Evolutionary conservation across 2,888 invertebrate species (phyloP), one percentile per base, ranked within the genome.

Genomic region (Tolmerus cingulatus): DNA sequence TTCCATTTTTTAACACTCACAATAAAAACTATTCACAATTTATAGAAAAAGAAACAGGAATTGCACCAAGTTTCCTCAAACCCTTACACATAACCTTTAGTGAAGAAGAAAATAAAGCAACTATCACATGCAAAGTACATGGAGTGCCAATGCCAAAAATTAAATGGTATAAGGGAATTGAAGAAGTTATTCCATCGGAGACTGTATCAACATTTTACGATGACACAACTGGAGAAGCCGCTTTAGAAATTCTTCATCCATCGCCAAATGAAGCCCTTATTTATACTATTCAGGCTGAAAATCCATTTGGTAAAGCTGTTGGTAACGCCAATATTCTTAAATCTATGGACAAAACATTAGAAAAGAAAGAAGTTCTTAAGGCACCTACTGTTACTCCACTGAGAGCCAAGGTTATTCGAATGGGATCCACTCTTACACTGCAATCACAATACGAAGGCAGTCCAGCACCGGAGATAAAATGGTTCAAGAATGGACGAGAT

Each of bases 401-500:
- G 87, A 95, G 95, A 92, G 96, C 97, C 14, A 93, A 96, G 89
- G 94, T 96, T 82, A 95, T 96, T 86, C 94, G 95, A 90, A 95
- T 95, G 90, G 95, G 95, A 87, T 94, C 95, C 89, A 94, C 95
- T 51, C 93, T 97, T 88, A 93, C 95, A 85, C 93, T 97, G 88
- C 94, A 94, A 89, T 96, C 96, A 37, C 94, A 94, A 89, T 97
- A 96, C 91, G 95, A 95, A 90, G 96, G 97, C 77, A 92, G 93
- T 84, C 95, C 96, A 14, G 93, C 94, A 89, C 95, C 95, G n/a
- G 95, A 95, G 91, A 94, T 98, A 30, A 96, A 95, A 91, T 98
- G 98, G 98, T 95, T 95, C 90, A 95, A 96, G 90, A 97, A 98
- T 92, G 97, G 97, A 86, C 95, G 96, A 90, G 95, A 95, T 91